phyloP scores from a whole-genome alignment of 2,113 vertebrate species.

The Nothoprocta pentlandii region DNA sequence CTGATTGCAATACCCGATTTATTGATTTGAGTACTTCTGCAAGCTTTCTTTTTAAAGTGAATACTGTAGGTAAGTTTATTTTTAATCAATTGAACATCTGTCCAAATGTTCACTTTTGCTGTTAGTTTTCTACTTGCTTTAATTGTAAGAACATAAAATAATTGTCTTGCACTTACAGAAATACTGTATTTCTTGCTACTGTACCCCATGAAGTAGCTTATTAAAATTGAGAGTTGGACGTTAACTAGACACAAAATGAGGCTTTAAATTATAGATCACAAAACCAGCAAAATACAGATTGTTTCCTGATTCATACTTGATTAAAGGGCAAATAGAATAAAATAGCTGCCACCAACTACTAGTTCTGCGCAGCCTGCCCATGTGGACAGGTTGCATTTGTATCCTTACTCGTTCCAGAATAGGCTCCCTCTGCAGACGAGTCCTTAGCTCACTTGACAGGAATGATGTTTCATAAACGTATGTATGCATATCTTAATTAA shows the following conservation, averaged over 20 bases:
- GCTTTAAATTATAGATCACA: not conserved
- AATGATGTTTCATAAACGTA: constrained; percentile 26
- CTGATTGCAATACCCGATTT: not conserved
- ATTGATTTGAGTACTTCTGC: not conserved
- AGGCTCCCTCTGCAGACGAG: not conserved
- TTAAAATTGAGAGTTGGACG: not conserved
- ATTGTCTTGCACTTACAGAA: not conserved
- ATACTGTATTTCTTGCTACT: not conserved
- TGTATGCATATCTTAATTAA: constrained; percentile 27
- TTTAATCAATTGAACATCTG: not conserved
- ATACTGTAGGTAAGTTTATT: not conserved
- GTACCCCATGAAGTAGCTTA: not conserved
- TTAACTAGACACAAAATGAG: not conserved
- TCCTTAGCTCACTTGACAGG: constrained; percentile 22
- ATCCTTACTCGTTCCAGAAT: not conserved
- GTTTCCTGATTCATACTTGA: not conserved
- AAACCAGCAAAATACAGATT: not conserved
- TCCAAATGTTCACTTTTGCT: not conserved
- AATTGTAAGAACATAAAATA: not conserved
- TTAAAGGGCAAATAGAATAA: not conserved
- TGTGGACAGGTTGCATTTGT: not conserved
- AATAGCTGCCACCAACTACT: not conserved
- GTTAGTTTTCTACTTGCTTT: not conserved
- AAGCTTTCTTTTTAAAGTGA: not conserved
- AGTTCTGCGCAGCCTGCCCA: not conserved